Evolutionary conservation across 2,797 vertebrate species (phyloP), one percentile per base, ranked within the genome.

Genomic region (Ctenopoma multispine): DNA sequence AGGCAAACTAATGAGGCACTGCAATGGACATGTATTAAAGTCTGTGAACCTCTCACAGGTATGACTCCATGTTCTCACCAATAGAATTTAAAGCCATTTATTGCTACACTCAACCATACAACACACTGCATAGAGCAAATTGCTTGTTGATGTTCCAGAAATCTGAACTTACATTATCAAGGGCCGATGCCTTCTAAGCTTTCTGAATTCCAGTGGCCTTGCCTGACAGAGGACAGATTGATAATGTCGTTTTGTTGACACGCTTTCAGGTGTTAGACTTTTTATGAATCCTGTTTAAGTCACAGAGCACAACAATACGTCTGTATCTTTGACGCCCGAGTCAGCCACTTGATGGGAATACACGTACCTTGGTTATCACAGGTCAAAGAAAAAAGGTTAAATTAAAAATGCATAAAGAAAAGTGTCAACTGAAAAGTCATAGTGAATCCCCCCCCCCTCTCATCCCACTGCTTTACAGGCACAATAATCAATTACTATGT

Each of bases 121-220:
- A 15, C 27, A 20, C 53, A 24, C 15, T 38, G 20, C 15, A 1
- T 44, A 38, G 17, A 34, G 34, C 27, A 78, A 31, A 23, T 46
- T 43, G 67, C 48, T 63, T 76, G 69, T 15, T 41, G 31, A 76
- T 23, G 68, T 63, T 48, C 14, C 17, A 58, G 81, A 60, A 74
- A 77, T 43, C 15, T 71, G 77, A 75, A 58, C 71, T 81, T 64
- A 24, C 59, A 63, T 65, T 77, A 59, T 73, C 56, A 50, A 34
- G 3, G 21, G 36, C 66, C 49, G 24, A 43, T 40, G 69, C 51
- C 57, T n/a, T 66, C 40, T 65, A 46, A 80, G 62, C 12, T 55
- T 24, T 58, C 54, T 57, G 36, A 64, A 77, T 77, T 74, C 65
- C 58, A 62, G 27, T 10, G 51, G 51, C 38, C 24, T 40, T 49